Base-by-base conservation (phyloP, 2,888 invertebrate species). In the Eilema griseolum region DNA sequence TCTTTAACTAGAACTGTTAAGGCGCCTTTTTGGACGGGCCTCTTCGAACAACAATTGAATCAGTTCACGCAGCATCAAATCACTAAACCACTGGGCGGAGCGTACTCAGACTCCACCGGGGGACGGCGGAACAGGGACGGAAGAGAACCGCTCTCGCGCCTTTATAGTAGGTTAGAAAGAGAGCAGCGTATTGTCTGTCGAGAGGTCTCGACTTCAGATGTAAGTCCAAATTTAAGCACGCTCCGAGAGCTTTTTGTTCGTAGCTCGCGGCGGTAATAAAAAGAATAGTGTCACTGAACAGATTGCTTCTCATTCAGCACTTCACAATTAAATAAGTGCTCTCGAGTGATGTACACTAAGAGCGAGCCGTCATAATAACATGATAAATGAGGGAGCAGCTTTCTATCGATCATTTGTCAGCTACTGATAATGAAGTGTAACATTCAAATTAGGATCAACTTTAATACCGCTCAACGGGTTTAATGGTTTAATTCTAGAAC, bases 31-130 rank as follows among this genome's bases (percentile, higher is more conserved):
- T 83, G 92, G 89, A 86, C 86, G 89, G 84, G 82, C 84, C 84
- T 88, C 81, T 84, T 86, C 87, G 84, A 86, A 90, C 89, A 92
- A 94, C 94, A 95, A 95, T 95, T 95, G 95, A 95, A 95, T 95
- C 95, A 95, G 95, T 95, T 95, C 93, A 95, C 95, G 94, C 95
- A 95, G 95, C 95, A 95, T 95, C 95, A 95, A 95, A 95, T 95
- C 95, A 95, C 95, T 95, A 95, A 95, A 95, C 95, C 95, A 92
- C 94, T 93, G 95, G 95, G 95, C 95, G 95, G 95, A 91, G 95
- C 94, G 88, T 90, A 90, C 89, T 87, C 92, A 91, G 94, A 93
- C 94, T 94, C 95, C 94, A 86, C 92, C 91, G 93, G 90, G 91
- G 91, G 91, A 89, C 88, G 83, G 92, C 80, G 88, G 79, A 89